phyloP scores from a whole-genome alignment of 2,888 invertebrate species.

The Monoplex corrugatus region DNA sequence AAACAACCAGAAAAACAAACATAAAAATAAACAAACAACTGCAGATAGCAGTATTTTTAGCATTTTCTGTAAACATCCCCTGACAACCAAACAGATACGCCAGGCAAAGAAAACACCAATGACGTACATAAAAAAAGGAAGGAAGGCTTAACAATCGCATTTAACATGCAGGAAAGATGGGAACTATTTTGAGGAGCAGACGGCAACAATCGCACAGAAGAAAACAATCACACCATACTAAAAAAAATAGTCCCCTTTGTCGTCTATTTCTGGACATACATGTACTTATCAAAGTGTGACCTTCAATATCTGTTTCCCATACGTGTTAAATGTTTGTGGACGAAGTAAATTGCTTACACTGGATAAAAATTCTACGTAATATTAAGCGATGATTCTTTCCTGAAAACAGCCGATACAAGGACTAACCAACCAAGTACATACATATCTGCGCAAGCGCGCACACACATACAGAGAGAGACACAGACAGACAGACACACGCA shows the following conservation, averaged over 20 bases:
- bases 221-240: no score
- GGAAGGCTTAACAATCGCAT: not conserved
- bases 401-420: no score
- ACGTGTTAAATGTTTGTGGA: no score
- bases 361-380: no score
- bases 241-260: not conserved
- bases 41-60: no score
- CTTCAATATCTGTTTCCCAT: no score
- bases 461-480: no score
- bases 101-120: not conserved
- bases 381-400: no score
- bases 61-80: not conserved
- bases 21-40: not conserved
- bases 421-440: not conserved
- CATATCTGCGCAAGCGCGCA: not conserved
- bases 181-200: not conserved
- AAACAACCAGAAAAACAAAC: not conserved
- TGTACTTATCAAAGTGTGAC: no score
- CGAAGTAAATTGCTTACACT: no score
- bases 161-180: not conserved
- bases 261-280: not conserved
- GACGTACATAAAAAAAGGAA: not conserved
- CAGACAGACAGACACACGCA: not conserved
- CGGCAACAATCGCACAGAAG: not conserved
- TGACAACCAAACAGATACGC: not conserved